Evolutionary conservation across 2,888 invertebrate species (phyloP).

Genomic region (Phasia obesa): DNA sequence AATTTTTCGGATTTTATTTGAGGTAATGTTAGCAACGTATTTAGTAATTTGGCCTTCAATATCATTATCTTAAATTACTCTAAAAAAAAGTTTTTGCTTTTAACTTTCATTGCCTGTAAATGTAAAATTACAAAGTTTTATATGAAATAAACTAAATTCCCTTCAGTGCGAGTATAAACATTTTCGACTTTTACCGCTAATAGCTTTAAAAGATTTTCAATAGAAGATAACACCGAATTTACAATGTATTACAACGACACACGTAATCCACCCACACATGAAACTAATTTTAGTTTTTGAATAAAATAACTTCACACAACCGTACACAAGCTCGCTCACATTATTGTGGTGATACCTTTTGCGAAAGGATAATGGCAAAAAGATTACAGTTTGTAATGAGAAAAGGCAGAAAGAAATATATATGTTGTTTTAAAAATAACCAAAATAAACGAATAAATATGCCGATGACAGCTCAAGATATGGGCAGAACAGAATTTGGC

Average conservation of each 20-base stretch:
- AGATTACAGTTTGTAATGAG: neutral
- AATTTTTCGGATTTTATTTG: neutral
- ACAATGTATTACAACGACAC: no score
- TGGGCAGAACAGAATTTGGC: neutral
- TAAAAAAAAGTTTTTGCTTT: no score
- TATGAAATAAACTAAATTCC: no score
- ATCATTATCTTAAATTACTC: no score
- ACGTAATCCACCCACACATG: neutral
- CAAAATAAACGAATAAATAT: slow-evolving; percentile 1
- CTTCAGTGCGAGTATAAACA: neutral
- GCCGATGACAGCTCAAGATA: slow-evolving; percentile 10
- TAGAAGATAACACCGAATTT: slow-evolving; percentile 28
- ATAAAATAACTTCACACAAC: neutral
- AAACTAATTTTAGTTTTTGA: slow-evolving; percentile 24
- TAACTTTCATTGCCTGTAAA: no score
- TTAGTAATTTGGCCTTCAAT: neutral
- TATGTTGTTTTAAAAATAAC: slow-evolving; percentile 9
- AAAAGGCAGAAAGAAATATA: neutral
- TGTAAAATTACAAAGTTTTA: no score
- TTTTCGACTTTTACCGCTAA: slow-evolving; percentile 25
- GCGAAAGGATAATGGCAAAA: slow-evolving; percentile 1
- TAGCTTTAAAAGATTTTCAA: slow-evolving; percentile 55
- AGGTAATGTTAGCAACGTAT: neutral
- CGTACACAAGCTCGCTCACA: neutral
- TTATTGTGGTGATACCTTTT: neutral